Percentiles rank a stretch among this genome's conserved stretches.
Conservation (phyloP, 2,113 vertebrate species). For the Paraplagusia blochii region DNA sequence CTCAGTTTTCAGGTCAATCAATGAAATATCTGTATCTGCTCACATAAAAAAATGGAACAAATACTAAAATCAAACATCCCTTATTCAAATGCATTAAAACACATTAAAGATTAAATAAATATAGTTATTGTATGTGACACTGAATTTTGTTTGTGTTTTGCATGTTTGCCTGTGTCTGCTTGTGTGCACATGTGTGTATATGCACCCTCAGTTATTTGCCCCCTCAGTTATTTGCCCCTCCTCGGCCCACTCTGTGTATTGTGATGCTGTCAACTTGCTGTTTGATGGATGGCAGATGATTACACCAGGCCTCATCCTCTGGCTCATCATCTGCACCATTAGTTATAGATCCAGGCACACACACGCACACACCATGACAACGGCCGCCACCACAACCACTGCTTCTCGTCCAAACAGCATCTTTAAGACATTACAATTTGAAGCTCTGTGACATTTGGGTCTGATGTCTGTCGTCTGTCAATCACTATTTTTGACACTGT, state of each 20-base stretch:
- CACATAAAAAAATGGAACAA: too few species aligned
- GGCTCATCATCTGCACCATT: constrained; percentile 95
- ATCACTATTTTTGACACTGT: too few species aligned
- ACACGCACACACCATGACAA: constrained; percentile 5
- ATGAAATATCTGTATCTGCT: too few species aligned
- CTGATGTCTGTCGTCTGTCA: too few species aligned
- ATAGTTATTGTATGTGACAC: too few species aligned
- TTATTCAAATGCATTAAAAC: too few species aligned
- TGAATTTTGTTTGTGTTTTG: not conserved
- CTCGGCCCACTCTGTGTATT: constrained; percentile 61
- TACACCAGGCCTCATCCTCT: constrained; percentile 74
- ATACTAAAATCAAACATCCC: too few species aligned
- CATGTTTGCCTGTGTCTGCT: not conserved
- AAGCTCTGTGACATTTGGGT: too few species aligned
- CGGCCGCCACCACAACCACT: constrained; percentile 2
- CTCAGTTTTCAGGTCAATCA: too few species aligned
- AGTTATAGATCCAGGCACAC: constrained; percentile 90
- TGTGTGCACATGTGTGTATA: constrained; percentile 7
- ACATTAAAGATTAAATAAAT: too few species aligned
- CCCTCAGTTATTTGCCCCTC: constrained; percentile 21
- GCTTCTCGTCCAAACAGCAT: too few species aligned
- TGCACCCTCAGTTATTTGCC: constrained; percentile 20
- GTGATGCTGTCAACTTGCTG: constrained; percentile 91
- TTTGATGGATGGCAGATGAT: constrained; percentile 97
- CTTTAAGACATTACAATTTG: too few species aligned